Conservation (phyloP, 2,113 vertebrate species). For the Sturnira hondurensis region DNA sequence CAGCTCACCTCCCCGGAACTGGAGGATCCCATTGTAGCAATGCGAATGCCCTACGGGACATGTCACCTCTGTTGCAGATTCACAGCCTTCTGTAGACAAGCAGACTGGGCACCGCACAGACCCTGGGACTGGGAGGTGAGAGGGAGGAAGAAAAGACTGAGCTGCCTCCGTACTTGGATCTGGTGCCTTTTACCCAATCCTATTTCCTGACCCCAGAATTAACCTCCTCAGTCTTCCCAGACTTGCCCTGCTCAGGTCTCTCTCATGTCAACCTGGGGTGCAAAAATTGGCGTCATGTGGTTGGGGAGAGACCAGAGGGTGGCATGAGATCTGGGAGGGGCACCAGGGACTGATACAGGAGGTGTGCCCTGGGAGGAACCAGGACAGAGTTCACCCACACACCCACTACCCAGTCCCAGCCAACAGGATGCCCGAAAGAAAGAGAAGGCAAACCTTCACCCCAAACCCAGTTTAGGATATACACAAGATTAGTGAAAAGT, state of each 20-base stretch:
- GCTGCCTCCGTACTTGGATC: not conserved
- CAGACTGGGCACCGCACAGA: conserved; percentile 26
- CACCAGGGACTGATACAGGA: not conserved
- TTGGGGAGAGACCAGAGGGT: not conserved
- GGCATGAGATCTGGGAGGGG: not conserved
- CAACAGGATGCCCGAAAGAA: rapidly evolving
- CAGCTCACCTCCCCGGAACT: not conserved
- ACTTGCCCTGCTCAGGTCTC: rapidly evolving
- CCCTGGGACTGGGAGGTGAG: not conserved
- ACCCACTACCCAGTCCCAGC: not conserved
- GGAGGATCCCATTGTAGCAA: conserved; percentile 45
- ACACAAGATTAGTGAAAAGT: not conserved
- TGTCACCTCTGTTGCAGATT: rapidly evolving
- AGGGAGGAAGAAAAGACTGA: no score
- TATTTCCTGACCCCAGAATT: not conserved
- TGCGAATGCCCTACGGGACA: not conserved
- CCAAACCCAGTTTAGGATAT: no score
- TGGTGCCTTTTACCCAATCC: rapidly evolving
- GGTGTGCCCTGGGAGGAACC: not conserved
- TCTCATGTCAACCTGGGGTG: not conserved
- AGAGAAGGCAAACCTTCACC: not conserved
- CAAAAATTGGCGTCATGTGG: not conserved
- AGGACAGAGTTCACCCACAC: not conserved
- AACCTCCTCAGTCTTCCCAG: not conserved
- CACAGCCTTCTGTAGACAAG: not conserved